These are phyloP conservation scores for Melangyna quadrimaculata DNA, from an alignment of 2,888 invertebrate species.

Conservation along the genomic window DNA sequence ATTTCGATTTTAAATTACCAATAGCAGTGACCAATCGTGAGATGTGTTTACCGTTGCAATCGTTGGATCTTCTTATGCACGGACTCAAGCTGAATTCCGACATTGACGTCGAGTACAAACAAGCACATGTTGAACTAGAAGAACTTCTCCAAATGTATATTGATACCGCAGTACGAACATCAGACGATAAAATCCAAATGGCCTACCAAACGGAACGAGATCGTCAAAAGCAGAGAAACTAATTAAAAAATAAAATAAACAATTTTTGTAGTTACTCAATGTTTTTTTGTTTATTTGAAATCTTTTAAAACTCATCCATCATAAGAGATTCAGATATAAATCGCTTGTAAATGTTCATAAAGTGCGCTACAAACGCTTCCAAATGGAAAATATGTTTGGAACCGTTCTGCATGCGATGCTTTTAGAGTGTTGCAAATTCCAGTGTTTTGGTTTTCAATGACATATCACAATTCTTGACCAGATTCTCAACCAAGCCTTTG, in stretches of 20 bases:
- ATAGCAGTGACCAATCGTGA: conserved; percentile 83
- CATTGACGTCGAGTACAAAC: conserved; percentile 81
- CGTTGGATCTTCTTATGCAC: conserved; percentile 87
- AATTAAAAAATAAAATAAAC: conserved; percentile 34
- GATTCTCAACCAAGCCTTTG: conserved; percentile 90
- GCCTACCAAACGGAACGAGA: conserved; percentile 75
- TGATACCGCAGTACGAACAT: conserved; percentile 85
- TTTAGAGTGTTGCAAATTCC: conserved; percentile 92
- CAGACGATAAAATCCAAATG: conserved; percentile 83
- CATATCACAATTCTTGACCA: conserved; percentile 94
- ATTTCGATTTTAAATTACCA: conserved; percentile 85
- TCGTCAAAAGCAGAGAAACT: conserved; percentile 64
- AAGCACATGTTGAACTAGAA: conserved; percentile 85
- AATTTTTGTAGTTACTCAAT: conserved; percentile 11
- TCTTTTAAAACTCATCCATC: conserved; percentile 78
- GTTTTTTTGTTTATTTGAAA: background rate
- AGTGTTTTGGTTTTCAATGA: conserved; percentile 93
- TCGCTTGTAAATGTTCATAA: conserved; percentile 96
- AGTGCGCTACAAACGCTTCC: conserved; percentile 97
- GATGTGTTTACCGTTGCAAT: conserved; percentile 88
- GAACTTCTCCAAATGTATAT: conserved; percentile 85
- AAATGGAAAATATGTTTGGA: conserved; percentile 97
- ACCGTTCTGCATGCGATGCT: conserved; percentile 95
- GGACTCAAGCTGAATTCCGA: conserved; percentile 84
- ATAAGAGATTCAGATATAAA: conserved; percentile 82